phyloP scores from a whole-genome alignment of 2,113 vertebrate genomes.

The Salminus brasiliensis region DNA sequence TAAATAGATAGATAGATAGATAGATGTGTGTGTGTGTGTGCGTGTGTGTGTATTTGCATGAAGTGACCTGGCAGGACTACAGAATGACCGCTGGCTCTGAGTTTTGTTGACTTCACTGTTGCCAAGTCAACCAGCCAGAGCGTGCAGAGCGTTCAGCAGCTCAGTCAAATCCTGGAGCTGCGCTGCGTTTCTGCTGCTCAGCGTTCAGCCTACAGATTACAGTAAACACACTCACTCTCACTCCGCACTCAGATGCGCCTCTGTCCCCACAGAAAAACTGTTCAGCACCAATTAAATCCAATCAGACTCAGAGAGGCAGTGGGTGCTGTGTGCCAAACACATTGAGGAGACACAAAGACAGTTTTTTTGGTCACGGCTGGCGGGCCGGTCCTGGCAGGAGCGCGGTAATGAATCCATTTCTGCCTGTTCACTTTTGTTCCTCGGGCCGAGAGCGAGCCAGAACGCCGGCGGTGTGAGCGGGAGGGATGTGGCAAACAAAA shows the following conservation, averaged over 20 bases:
- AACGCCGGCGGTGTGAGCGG: neutral
- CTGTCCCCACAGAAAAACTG: no score
- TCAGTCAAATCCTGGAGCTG: neutral
- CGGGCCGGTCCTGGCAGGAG: constrained; percentile 7
- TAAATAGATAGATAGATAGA: no score
- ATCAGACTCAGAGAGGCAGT: neutral
- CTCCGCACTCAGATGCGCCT: neutral
- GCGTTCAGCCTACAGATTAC: neutral
- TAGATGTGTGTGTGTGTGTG: neutral
- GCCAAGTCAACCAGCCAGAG: constrained; percentile 2
- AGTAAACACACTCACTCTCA: neutral
- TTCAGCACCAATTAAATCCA: neutral
- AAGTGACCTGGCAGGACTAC: neutral
- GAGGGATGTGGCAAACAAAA: constrained; percentile 8
- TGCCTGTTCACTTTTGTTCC: constrained; percentile 14
- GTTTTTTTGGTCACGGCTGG: neutral
- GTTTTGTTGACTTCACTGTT: constrained; percentile 16
- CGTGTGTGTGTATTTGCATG: neutral
- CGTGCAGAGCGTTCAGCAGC: constrained; percentile 1
- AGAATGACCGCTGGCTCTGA: neutral
- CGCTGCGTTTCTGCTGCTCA: neutral
- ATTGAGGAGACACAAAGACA: neutral
- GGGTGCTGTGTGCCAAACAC: neutral
- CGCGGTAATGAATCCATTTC: neutral
- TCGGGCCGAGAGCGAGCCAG: neutral